These are phyloP conservation scores for Jacana jacana DNA, from an alignment of 2,113 vertebrate genomes.

Conservation along the genomic window DNA sequence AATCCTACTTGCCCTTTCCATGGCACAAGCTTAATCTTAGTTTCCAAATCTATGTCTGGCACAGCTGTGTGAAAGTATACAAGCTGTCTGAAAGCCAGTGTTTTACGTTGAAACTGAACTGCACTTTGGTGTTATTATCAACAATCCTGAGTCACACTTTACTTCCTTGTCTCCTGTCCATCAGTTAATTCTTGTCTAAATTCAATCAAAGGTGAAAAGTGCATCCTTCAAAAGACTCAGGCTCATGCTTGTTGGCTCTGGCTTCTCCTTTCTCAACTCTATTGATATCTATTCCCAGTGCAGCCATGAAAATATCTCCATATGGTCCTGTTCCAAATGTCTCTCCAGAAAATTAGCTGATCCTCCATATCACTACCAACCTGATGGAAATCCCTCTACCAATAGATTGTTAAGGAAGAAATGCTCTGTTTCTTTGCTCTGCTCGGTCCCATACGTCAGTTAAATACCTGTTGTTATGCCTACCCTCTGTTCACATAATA, in stretches of 20 bases:
- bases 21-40: neutral
- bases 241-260: neutral
- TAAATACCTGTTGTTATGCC: neutral
- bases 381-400: neutral
- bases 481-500: neutral
- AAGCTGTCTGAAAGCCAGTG: neutral
- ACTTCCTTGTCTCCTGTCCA: neutral
- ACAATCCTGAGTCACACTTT: neutral
- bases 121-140: neutral
- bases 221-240: neutral
- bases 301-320: neutral
- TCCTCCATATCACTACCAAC: neutral
- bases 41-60: neutral
- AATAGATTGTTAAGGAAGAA: neutral
- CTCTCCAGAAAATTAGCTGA: neutral
- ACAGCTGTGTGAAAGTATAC: neutral
- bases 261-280: neutral
- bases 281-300: neutral
- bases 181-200: neutral
- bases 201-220: neutral
- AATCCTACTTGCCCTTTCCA: neutral
- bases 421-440: neutral
- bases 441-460: neutral
- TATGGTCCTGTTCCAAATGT: neutral
- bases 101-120: neutral